Evolutionary conservation across 2,888 invertebrate species (phyloP).

Genomic region (Electrophaes corylata): DNA sequence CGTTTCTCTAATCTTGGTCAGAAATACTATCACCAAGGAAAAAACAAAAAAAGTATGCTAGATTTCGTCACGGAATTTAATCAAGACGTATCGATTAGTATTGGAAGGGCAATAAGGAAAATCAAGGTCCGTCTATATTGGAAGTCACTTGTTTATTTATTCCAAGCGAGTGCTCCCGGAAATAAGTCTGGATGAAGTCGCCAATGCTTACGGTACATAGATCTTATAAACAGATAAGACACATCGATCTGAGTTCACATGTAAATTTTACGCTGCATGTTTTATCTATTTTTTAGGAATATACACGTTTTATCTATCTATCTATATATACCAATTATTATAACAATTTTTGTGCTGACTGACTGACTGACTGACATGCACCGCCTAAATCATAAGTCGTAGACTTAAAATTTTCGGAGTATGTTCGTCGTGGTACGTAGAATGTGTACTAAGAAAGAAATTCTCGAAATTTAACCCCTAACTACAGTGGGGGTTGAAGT

Average conservation of each 20-base stretch:
- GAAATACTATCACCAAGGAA: constrained; percentile 5
- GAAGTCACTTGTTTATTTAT: constrained; percentile 71
- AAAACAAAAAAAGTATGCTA: constrained; percentile 21
- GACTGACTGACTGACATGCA: too few species aligned
- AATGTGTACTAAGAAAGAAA: too few species aligned
- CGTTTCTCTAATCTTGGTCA: background rate
- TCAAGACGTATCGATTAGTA: constrained; percentile 64
- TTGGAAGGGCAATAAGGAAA: constrained; percentile 64
- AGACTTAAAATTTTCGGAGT: too few species aligned
- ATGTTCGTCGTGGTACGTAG: too few species aligned
- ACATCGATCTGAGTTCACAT: background rate
- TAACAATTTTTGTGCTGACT: too few species aligned
- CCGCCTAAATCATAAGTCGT: too few species aligned
- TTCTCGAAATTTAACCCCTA: too few species aligned
- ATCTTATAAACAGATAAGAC: constrained; percentile 23
- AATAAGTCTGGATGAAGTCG: constrained; percentile 70
- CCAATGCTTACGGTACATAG: constrained; percentile 47
- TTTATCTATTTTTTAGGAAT: too few species aligned
- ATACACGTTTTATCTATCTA: too few species aligned
- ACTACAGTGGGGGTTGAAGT: too few species aligned
- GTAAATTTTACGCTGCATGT: too few species aligned
- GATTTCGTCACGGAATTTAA: constrained; percentile 51
- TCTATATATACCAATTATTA: too few species aligned
- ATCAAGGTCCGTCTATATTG: constrained; percentile 60
- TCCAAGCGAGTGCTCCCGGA: constrained; percentile 69